Conservation (phyloP, 2,113 vertebrate species). For the Atherinomorus stipes region DNA sequence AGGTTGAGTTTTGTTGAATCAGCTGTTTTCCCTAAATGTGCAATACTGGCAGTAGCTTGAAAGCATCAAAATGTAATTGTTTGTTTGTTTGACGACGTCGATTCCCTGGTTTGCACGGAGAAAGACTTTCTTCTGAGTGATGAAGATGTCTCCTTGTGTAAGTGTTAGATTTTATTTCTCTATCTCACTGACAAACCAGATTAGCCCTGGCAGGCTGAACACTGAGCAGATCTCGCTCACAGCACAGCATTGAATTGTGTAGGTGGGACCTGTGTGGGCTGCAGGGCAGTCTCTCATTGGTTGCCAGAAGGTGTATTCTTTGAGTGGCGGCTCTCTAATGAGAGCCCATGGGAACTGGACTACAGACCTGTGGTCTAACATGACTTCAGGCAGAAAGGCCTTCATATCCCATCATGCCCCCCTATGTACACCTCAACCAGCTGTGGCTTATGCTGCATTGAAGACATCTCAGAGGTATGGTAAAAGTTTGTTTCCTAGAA, state of each 20-base stretch:
- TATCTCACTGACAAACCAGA: constrained; percentile 43
- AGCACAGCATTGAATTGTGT: constrained; percentile 38
- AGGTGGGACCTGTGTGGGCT: constrained; percentile 74
- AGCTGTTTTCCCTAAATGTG: neutral
- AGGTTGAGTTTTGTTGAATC: neutral
- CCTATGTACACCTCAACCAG: constrained; percentile 32
- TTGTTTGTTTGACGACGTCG: neutral
- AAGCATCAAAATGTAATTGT: constrained; percentile 1
- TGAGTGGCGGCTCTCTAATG: constrained; percentile 79
- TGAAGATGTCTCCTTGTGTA: constrained; percentile 41
- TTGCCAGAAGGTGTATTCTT: constrained; percentile 67
- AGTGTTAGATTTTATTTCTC: constrained; percentile 35
- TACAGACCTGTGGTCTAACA: constrained; percentile 42
- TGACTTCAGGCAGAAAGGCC: constrained; percentile 55
- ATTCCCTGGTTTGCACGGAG: constrained; percentile 15
- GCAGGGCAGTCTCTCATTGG: constrained; percentile 70
- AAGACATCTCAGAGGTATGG: constrained; percentile 14
- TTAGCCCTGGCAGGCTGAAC: constrained; percentile 45
- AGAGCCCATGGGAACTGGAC: constrained; percentile 66
- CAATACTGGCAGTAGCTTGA: neutral
- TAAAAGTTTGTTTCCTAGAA: constrained; percentile 42
- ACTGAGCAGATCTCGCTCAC: constrained; percentile 24
- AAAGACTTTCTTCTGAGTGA: constrained; percentile 41
- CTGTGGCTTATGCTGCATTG: constrained; percentile 57
- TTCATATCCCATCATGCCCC: constrained; percentile 65